phyloP scores from a whole-genome alignment of 2,797 vertebrate genomes.

The Melopsittacus undulatus region DNA sequence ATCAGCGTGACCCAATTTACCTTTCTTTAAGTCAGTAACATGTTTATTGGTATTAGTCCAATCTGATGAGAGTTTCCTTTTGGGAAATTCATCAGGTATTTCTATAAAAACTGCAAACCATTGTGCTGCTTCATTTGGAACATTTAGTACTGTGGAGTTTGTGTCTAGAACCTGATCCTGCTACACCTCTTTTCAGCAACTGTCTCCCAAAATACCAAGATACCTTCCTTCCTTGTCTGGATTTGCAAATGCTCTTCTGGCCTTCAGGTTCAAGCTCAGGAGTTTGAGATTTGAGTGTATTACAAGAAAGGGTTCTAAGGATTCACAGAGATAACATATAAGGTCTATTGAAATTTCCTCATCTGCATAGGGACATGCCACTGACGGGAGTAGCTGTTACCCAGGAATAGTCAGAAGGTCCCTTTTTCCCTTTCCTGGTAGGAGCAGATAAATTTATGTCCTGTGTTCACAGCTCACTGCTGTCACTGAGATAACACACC shows the following conservation, averaged over 20 bases:
- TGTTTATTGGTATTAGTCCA: neutral
- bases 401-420: neutral
- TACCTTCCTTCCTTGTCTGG: neutral
- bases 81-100: neutral
- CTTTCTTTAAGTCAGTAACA: neutral
- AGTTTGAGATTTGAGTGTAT: neutral
- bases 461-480: neutral
- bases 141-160: neutral
- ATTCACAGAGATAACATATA: neutral
- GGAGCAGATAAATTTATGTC: neutral
- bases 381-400: neutral
- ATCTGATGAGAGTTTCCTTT: neutral
- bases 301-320: neutral
- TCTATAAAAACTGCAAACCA: neutral
- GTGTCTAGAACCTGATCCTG: neutral
- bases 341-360: neutral
- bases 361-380: neutral
- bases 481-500: neutral
- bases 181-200: neutral
- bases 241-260: neutral
- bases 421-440: neutral
- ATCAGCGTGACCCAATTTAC: neutral
- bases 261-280: neutral
- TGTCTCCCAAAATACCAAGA: neutral
- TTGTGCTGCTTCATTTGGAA: conserved; percentile 35